phyloP scores from a whole-genome alignment of 2,888 invertebrate species.

The Eupithecia abbreviata region DNA sequence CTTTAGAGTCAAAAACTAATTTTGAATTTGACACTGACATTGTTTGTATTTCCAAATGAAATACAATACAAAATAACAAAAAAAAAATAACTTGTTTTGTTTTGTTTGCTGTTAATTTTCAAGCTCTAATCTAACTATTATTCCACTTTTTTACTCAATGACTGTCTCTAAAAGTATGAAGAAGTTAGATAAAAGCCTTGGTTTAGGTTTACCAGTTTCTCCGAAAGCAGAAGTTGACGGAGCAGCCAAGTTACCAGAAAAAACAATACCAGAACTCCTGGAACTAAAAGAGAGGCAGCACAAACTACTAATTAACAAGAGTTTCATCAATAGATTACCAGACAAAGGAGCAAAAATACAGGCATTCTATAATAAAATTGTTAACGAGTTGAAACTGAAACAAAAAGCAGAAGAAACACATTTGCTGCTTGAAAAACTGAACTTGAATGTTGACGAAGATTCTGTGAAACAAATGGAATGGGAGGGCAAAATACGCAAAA shows the following conservation, averaged over 20 bases:
- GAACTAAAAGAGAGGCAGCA: conserved; percentile 83
- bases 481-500: conserved; percentile 75
- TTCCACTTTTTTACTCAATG: conserved; percentile 17
- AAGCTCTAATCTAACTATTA: neutral
- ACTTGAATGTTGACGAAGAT: conserved; percentile 68
- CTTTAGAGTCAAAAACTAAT: too few relatives aligned
- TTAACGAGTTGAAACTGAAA: conserved; percentile 74
- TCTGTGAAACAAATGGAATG: conserved; percentile 84
- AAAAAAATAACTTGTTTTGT: neutral
- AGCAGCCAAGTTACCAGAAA: conserved; percentile 76
- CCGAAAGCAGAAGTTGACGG: conserved; percentile 81
- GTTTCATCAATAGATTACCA: conserved; percentile 80
- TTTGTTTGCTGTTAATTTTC: neutral
- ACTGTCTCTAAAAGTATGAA: conserved; percentile 56
- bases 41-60: too few relatives aligned
- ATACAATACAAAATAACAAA: too few relatives aligned
- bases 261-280: conserved; percentile 74
- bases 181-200: conserved; percentile 74
- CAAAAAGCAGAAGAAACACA: conserved; percentile 80
- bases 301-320: conserved; percentile 81
- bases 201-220: conserved; percentile 67
- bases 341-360: conserved; percentile 85
- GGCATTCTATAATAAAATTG: conserved; percentile 74
- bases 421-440: conserved; percentile 77
- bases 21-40: too few relatives aligned